Percentiles rank a stretch among this genome's conserved stretches.
These are phyloP conservation scores for Leptosomus discolor DNA, from an alignment of 2,113 vertebrate genomes.

Conservation along the genomic window DNA sequence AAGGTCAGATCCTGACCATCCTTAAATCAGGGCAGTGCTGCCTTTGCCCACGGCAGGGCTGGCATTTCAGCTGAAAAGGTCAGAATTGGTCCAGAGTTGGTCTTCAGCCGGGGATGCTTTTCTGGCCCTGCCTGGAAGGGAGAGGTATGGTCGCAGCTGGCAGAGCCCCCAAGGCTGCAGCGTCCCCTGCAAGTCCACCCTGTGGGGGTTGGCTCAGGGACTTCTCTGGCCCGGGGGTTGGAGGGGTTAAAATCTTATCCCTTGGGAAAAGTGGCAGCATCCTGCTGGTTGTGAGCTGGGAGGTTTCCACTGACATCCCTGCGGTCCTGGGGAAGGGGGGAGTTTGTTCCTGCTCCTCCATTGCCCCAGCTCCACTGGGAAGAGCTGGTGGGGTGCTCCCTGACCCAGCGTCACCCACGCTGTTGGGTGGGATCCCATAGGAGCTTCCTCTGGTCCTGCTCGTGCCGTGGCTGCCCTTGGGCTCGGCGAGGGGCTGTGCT, in stretches of 20 bases:
- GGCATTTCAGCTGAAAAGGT: background rate
- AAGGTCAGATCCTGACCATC: background rate
- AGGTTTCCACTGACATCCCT: background rate
- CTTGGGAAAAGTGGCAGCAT: background rate
- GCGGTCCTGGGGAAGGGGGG: background rate
- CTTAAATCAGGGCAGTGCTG: background rate
- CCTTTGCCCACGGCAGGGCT: background rate
- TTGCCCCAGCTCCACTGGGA: background rate
- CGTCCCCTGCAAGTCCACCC: background rate
- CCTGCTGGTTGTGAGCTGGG: background rate
- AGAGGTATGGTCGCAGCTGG: background rate
- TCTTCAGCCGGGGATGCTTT: background rate
- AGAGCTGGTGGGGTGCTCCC: background rate
- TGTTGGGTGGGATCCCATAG: rapidly evolving
- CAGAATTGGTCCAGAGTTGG: background rate
- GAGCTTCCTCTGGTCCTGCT: background rate
- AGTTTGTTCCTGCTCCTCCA: background rate
- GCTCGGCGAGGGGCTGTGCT: background rate
- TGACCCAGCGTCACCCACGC: rapidly evolving
- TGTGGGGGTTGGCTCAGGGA: background rate
- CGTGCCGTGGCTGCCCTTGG: background rate
- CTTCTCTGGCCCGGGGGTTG: background rate
- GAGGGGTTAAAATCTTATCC: background rate
- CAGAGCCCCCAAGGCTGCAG: rapidly evolving
- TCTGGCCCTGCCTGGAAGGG: background rate